Evolutionary conservation across 2,113 vertebrate species (phyloP).

Genomic region (Thunnus thynnus): DNA sequence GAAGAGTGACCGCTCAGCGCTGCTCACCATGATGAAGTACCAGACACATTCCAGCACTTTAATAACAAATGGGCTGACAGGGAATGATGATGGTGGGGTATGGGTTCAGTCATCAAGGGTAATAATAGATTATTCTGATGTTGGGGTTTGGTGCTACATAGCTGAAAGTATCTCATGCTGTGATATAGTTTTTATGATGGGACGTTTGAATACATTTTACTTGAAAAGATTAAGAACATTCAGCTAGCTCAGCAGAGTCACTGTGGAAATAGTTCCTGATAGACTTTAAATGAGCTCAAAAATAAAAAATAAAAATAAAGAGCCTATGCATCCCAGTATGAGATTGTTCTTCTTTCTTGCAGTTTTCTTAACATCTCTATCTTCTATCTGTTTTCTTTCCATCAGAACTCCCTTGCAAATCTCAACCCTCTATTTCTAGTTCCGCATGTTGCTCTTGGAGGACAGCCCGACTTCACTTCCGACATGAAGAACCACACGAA

Average conservation of each 20-base stretch:
- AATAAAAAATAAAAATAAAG: not conserved
- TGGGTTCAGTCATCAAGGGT: slow-evolving; percentile 62
- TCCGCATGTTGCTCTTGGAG: slow-evolving; percentile 69
- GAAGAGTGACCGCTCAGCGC: slow-evolving; percentile 77
- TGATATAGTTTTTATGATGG: slow-evolving; percentile 18
- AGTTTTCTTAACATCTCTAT: slow-evolving; percentile 38
- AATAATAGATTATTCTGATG: slow-evolving; percentile 56
- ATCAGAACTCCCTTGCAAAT: slow-evolving; percentile 46
- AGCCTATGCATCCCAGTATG: not conserved
- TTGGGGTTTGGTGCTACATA: slow-evolving; percentile 1
- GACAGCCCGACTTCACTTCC: slow-evolving; percentile 68
- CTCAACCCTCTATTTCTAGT: slow-evolving; percentile 68
- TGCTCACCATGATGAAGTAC: slow-evolving; percentile 82
- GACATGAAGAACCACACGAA: slow-evolving; percentile 61
- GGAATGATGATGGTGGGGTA: slow-evolving; percentile 65
- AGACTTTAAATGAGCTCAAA: not conserved
- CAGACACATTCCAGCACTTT: slow-evolving; percentile 84
- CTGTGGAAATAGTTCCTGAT: not conserved
- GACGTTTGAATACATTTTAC: not conserved
- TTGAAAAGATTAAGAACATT: not conserved
- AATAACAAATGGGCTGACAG: slow-evolving; percentile 85
- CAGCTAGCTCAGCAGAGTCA: not conserved
- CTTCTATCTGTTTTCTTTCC: slow-evolving; percentile 65
- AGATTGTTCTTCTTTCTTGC: slow-evolving; percentile 15
- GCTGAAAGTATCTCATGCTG: slow-evolving; percentile 18